Evolutionary conservation across 2,797 vertebrate species (phyloP), one percentile per base, ranked within the genome.

Genomic region (Melanotaenia parkinsoni): DNA sequence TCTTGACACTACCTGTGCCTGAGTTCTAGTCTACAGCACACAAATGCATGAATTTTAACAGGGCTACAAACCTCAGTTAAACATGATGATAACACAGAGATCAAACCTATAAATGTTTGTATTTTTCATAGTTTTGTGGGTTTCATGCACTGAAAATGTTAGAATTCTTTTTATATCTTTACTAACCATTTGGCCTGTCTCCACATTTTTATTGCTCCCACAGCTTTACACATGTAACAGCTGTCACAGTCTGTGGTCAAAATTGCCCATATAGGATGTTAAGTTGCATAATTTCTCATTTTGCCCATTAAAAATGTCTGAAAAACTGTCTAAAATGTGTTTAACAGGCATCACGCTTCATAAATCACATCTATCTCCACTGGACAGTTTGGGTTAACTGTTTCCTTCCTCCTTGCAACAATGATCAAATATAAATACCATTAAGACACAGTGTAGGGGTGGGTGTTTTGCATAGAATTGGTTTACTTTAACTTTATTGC

Each of bases 341-440:
- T 89, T 87, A 86, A 83, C 76, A 80, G 67, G 40, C 68, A 77
- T 91, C 85, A 94, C 81, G 95, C 90, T 85, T 91, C 94, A 92
- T 95, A 94, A 93, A 94, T 84, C 87, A 81, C 74, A 38, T 86
- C 75, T 73, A 16, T 68, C 74, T 84, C 58, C 83, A 87, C 77
- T 81, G 87, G 84, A 90, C 79, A 77, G 76, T 80, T 74, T 37
- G 59, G 82, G 86, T 89, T 92, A 94, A 95, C 91, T 59, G 89
- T 94, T 94, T 93, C 92, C 93, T 94, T 94, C 89, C 92, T 89
- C 81, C 91, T 90, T 92, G 74, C 93, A 94, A 93, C 84, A 82
- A 81, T 84, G 89, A 85, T 91, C 92, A 93, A 93, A 93, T 93
- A 94, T 92, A 94, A 93, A 95, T 92, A 91, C 94, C 94, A 95